These are phyloP conservation scores for Corydoras maculifer DNA, from an alignment of 2,113 vertebrate species.

Conservation along the genomic window DNA sequence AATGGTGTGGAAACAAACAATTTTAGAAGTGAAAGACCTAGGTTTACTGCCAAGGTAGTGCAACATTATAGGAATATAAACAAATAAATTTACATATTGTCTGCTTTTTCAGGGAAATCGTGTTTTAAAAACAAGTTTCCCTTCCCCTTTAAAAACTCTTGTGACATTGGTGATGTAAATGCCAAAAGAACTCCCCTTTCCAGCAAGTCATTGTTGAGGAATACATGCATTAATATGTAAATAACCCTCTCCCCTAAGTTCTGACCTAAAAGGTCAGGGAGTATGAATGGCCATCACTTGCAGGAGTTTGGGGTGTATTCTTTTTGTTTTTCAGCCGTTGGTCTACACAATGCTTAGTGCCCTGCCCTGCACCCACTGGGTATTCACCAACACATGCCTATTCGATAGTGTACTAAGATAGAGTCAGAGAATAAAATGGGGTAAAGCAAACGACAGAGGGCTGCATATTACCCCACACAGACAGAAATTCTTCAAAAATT, in stretches of 20 bases:
- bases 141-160: not conserved
- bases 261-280: slow-evolving; percentile 35
- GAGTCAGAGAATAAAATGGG: not conserved
- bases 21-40: too few relatives aligned
- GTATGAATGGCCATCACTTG: slow-evolving; percentile 34
- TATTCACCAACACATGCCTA: slow-evolving; percentile 3
- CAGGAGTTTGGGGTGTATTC: slow-evolving; percentile 12
- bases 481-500: not conserved
- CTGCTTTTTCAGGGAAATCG: too few relatives aligned
- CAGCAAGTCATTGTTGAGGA: slow-evolving; percentile 33
- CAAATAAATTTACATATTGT: too few relatives aligned
- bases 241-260: slow-evolving; percentile 43
- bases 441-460: not conserved
- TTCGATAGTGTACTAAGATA: not conserved
- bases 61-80: too few relatives aligned
- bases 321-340: slow-evolving; percentile 31
- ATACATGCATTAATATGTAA: slow-evolving; percentile 56
- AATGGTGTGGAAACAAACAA: too few relatives aligned
- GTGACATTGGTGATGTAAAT: slow-evolving; percentile 14
- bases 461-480: not conserved
- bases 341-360: slow-evolving; percentile 25
- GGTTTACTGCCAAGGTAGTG: too few relatives aligned
- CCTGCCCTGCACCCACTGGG: slow-evolving; percentile 23
- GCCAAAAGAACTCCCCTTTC: slow-evolving; percentile 17
- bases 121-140: not conserved